Evolutionary conservation across 2,113 vertebrate species (phyloP).

Genomic region (Macquaria ambigua): DNA sequence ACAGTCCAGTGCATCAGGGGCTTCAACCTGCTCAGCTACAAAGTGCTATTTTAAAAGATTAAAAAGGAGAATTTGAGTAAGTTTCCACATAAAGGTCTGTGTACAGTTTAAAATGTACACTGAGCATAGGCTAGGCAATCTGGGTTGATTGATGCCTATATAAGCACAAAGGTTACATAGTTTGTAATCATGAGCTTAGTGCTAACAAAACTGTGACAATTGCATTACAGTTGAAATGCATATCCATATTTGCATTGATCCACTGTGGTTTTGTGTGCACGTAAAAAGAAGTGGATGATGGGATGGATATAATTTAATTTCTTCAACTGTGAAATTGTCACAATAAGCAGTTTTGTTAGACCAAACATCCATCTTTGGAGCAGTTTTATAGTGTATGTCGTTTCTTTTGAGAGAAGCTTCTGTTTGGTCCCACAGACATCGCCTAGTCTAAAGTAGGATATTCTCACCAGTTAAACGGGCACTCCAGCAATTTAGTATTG

Average conservation of each 20-base stretch:
- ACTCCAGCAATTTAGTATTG: not conserved
- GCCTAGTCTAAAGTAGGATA: not conserved
- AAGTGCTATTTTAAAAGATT: slow-evolving; percentile 1
- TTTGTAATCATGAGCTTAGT: not conserved
- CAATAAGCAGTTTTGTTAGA: not conserved
- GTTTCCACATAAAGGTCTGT: not conserved
- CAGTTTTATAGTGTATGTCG: not conserved
- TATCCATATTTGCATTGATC: not conserved
- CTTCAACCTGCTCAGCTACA: slow-evolving; percentile 18
- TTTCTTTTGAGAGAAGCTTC: not conserved
- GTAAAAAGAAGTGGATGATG: not conserved
- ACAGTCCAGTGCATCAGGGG: slow-evolving; percentile 25
- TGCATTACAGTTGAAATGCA: not conserved
- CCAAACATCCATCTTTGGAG: not conserved
- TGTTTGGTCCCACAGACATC: not conserved
- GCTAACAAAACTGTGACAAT: not conserved
- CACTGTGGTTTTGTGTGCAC: not conserved
- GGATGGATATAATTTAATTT: not conserved
- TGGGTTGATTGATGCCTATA: not conserved
- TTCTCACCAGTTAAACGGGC: not conserved
- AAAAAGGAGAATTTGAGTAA: not conserved
- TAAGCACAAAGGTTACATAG: not conserved
- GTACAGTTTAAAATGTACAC: not conserved
- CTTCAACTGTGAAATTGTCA: not conserved
- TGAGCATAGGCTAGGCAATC: not conserved